Percentiles rank a stretch among this genome's conserved stretches.
These are phyloP conservation scores for Zaprionus gabonicus DNA, from an alignment of 1,140 invertebrate species.

Conservation along the genomic window DNA sequence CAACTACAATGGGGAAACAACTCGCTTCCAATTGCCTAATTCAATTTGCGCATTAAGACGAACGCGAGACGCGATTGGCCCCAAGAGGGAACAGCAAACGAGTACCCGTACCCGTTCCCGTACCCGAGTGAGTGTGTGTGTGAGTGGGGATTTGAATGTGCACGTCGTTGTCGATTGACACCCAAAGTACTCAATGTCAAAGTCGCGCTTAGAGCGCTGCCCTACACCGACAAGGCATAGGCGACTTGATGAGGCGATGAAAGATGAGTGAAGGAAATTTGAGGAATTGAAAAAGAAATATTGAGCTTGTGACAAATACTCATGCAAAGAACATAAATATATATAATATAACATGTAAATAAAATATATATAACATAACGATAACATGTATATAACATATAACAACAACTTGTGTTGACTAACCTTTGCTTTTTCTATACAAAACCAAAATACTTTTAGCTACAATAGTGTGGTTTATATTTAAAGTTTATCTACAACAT, in stretches of 20 bases:
- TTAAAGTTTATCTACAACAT: not conserved
- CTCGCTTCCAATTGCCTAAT: constrained; percentile 55
- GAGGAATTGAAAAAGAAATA: not conserved
- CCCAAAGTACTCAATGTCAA: constrained; percentile 64
- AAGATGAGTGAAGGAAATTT: not conserved
- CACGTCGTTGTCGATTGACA: constrained; percentile 52
- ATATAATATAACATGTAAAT: not conserved
- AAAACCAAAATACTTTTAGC: too few species aligned
- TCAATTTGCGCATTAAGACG: constrained; percentile 68
- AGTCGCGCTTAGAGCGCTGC: constrained; percentile 39
- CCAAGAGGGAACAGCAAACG: constrained; percentile 1
- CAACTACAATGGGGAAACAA: constrained; percentile 21
- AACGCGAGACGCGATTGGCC: too few species aligned
- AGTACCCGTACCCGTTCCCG: not conserved
- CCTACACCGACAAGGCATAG: not conserved
- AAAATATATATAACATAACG: not conserved
- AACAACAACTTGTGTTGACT: not conserved
- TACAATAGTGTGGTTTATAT: too few species aligned
- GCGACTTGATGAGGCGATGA: not conserved
- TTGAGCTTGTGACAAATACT: not conserved
- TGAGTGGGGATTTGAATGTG: constrained; percentile 27
- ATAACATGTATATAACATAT: not conserved
- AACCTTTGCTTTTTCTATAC: too few species aligned
- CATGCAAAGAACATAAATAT: not conserved
- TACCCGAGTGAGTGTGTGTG: not conserved